These are phyloP conservation scores for Drosophila kohkoa DNA, from an alignment of 1,140 invertebrate species.

Conservation along the genomic window DNA sequence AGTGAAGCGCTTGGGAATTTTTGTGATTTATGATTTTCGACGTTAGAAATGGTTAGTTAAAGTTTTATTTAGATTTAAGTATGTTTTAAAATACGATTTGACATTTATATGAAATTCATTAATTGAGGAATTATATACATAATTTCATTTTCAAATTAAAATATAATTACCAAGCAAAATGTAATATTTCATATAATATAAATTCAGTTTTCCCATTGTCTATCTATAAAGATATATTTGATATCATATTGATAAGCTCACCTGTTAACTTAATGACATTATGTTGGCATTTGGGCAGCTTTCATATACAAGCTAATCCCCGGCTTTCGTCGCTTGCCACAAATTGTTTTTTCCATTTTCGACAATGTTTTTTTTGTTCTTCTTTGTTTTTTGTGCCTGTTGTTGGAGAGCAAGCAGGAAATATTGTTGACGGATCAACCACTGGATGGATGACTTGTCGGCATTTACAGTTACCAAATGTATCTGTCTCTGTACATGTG, in stretches of 20 bases:
- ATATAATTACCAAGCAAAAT: no score
- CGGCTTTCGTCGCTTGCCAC: slow-evolving; percentile 15
- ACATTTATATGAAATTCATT: no score
- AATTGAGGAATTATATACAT: no score
- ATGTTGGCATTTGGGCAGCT: background rate
- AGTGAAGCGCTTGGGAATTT: background rate
- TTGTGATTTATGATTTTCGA: background rate
- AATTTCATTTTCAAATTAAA: no score
- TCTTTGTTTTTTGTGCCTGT: slow-evolving; percentile 68
- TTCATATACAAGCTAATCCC: background rate
- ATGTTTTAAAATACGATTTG: no score
- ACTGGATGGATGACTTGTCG: slow-evolving; percentile 19
- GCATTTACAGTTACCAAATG: slow-evolving; percentile 38
- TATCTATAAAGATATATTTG: background rate
- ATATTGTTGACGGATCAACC: slow-evolving; percentile 58
- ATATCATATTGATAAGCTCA: background rate
- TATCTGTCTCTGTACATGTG: background rate
- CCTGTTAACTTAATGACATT: background rate
- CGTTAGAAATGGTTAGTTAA: background rate
- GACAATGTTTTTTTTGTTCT: slow-evolving; percentile 22
- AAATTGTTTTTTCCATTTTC: slow-evolving; percentile 52
- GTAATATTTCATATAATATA: no score
- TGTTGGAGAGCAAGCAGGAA: slow-evolving; percentile 37
- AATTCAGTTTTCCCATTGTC: no score
- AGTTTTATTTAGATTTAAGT: no score